These are phyloP conservation scores for Platynereis dumerilii DNA, from an alignment of 2,888 invertebrate species.

Conservation along the genomic window DNA sequence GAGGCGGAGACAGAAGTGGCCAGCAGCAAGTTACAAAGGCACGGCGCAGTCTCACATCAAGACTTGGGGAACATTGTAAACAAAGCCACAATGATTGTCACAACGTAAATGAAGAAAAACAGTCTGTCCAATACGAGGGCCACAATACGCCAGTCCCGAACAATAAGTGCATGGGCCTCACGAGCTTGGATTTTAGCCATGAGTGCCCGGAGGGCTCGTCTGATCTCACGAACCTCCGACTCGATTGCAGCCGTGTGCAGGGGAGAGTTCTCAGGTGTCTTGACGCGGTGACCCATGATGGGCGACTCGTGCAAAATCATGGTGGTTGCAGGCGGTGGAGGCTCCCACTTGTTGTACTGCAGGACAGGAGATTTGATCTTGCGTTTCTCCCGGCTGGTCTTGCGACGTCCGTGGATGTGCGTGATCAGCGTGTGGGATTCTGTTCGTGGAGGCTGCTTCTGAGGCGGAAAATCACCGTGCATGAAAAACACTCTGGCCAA, in stretches of 20 bases:
- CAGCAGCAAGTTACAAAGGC: too few relatives aligned
- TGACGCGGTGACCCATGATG: constrained; percentile 12
- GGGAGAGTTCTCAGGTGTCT: constrained; percentile 25
- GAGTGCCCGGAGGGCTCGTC: constrained; percentile 45
- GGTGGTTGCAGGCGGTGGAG: constrained; percentile 14
- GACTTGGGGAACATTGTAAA: constrained; percentile 51
- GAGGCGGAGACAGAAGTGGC: too few relatives aligned
- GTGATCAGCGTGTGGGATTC: constrained; percentile 16
- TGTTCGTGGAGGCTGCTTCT: constrained; percentile 10
- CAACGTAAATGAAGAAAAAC: constrained; percentile 60
- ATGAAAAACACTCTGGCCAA: constrained; percentile 33
- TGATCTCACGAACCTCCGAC: constrained; percentile 55
- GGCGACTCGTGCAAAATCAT: constrained; percentile 22
- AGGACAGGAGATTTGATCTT: constrained; percentile 35
- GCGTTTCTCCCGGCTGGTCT: constrained; percentile 24
- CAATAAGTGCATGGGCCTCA: constrained; percentile 49
- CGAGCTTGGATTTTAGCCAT: constrained; percentile 47
- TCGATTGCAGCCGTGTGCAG: constrained; percentile 39
- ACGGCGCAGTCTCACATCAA: background rate
- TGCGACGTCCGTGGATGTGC: constrained; percentile 10
- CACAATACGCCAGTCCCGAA: constrained; percentile 58
- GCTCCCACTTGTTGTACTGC: constrained; percentile 39
- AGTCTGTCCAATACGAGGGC: constrained; percentile 58
- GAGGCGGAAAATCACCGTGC: constrained; percentile 24
- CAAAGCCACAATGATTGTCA: constrained; percentile 53